These are phyloP conservation scores for Gerris buenoi DNA, from an alignment of 1,140 invertebrate species.

Conservation along the genomic window DNA sequence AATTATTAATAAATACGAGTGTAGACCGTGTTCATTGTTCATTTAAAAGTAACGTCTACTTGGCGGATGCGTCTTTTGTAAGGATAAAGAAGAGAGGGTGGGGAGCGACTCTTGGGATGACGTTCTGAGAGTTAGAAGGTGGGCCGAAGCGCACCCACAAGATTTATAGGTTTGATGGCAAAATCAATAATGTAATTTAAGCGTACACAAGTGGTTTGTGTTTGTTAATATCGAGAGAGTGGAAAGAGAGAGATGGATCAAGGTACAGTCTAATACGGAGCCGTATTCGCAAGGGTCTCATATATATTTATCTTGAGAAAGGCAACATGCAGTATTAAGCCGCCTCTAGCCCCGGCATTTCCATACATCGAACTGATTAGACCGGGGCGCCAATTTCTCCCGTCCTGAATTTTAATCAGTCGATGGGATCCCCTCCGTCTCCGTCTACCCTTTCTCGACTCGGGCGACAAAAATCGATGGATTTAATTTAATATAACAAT, in stretches of 20 bases:
- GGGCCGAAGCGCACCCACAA: too few relatives aligned
- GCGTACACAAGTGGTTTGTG: background rate
- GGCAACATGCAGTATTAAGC: background rate
- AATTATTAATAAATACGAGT: too few relatives aligned
- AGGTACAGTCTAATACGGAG: background rate
- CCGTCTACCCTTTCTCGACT: background rate
- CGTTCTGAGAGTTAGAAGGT: too few relatives aligned
- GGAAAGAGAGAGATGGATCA: too few relatives aligned
- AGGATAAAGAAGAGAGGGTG: too few relatives aligned
- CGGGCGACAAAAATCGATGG: slow-evolving; percentile 13
- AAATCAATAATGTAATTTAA: background rate
- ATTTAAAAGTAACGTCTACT: too few relatives aligned
- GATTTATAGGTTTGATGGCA: background rate
- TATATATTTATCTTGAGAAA: background rate
- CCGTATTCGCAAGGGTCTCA: background rate
- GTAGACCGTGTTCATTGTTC: too few relatives aligned
- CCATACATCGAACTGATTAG: background rate
- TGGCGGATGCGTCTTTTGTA: too few relatives aligned
- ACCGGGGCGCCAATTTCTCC: background rate
- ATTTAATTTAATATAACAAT: slow-evolving; percentile 20
- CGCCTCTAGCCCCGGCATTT: background rate
- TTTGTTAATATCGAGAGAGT: background rate
- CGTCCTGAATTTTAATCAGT: background rate
- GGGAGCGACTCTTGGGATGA: too few relatives aligned
- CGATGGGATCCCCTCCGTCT: background rate